Base-by-base conservation (phyloP, 2,888 invertebrate species). In the Diarsia dahlii region DNA sequence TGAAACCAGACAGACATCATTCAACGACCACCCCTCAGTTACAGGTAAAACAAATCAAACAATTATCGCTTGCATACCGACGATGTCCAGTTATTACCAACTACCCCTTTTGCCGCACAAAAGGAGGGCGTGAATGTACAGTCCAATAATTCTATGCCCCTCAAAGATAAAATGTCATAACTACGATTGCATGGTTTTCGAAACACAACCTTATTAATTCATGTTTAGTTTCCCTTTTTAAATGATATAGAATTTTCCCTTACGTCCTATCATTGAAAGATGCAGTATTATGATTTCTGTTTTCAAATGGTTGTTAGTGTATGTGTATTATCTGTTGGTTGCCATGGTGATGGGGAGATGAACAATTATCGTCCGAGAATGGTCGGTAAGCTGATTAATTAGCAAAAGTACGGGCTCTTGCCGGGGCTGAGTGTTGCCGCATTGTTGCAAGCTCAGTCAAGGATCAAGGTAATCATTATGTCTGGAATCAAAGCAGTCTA, bases 361-460 rank as follows among this genome's bases (percentile, higher is more conserved):
- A 63, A 56, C 39, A 62, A 66, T 83, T 56, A 58, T 23, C 15
- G 60, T 63, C 45, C 39, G 65, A 28, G 52, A 23, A 34, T 13
- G 64, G n/a, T 64, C 9, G 13, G 81, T 48, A 60, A 62, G 66
- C 79, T 50, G 66, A 58, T 71, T 71, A 70, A 79, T 79, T 65
- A 65, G 69, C 45, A n/a, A n/a, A 46, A 39, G 20, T 50, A 74
- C 39, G 9, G 10, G n/a, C n/a, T n/a, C n/a, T n/a, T n/a, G 18
- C n/a, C 18, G 28, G 3, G 39, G 20, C 12, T 3, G 18, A 48
- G n/a, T 56, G 70, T n/a, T 50, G 15, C 46, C 15, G 28, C 54
- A 23, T 67, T 52, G 34, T 46, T 54, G 46, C 48, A 45, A 8
- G n/a, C 46, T 52, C 15, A 2, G 10, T 52, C 15, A 1, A 4